Percentiles rank a stretch among this genome's conserved stretches.
phyloP scores from a whole-genome alignment of 2,888 invertebrate species.

The Branchinecta sandiegonensis region DNA sequence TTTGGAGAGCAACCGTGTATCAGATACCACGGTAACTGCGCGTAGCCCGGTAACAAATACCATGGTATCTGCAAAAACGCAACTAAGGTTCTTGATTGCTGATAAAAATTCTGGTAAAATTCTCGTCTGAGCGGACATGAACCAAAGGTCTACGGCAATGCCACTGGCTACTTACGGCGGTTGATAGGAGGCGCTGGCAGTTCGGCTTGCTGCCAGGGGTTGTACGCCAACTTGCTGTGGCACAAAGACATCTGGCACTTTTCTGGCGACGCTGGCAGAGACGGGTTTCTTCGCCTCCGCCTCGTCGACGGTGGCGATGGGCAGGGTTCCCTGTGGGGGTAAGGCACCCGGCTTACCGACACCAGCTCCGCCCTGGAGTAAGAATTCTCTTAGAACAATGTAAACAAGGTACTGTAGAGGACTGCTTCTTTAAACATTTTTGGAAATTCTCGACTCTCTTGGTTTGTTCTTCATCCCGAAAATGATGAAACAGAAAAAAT shows the following conservation, averaged over 20 bases:
- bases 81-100: too few relatives aligned
- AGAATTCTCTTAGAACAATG: neutral
- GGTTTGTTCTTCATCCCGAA: too few relatives aligned
- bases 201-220: neutral
- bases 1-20: too few relatives aligned
- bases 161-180: neutral
- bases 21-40: too few relatives aligned
- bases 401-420: neutral
- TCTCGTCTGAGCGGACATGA: too few relatives aligned
- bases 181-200: conserved; percentile 4
- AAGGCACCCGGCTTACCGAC: conserved; percentile 2
- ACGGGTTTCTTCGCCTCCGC: neutral
- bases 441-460: too few relatives aligned
- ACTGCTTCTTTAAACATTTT: neutral
- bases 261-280: neutral
- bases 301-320: neutral
- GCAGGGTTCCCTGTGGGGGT: neutral
- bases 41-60: too few relatives aligned
- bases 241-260: conserved; percentile 4
- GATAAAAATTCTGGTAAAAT: too few relatives aligned
- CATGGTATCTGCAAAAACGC: too few relatives aligned
- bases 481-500: too few relatives aligned
- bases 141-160: too few relatives aligned
- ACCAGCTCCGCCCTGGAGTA: conserved; percentile 7
- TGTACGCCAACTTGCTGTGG: neutral